A percentile compares a stretch with the other conserved stretches of the same genome.
These are phyloP conservation scores for Himalopsyche phryganea DNA, from an alignment of 1,140 invertebrate genomes.

Conservation along the genomic window DNA sequence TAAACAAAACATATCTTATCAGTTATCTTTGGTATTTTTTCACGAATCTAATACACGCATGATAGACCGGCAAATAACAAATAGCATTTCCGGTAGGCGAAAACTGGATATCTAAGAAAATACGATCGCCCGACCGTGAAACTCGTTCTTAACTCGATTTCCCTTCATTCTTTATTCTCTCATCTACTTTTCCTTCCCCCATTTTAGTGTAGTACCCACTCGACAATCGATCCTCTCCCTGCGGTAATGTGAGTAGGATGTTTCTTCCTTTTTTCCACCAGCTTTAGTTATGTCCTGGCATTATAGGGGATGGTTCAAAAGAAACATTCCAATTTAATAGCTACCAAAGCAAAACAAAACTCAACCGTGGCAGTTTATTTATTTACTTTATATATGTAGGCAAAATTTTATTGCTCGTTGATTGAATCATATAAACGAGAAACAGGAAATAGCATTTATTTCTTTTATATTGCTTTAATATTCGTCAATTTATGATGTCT, in stretches of 20 bases:
- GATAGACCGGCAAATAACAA: slow-evolving; percentile 6
- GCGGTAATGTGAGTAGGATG: slow-evolving; percentile 16
- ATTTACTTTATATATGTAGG: too few relatives aligned
- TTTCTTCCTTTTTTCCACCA: slow-evolving; percentile 4
- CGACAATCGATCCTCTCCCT: slow-evolving; percentile 28
- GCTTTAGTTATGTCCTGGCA: background rate
- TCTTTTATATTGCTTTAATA: too few relatives aligned
- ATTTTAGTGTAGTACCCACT: slow-evolving; percentile 23
- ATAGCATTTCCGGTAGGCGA: background rate
- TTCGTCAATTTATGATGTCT: too few relatives aligned
- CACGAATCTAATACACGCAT: background rate
- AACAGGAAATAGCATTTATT: too few relatives aligned
- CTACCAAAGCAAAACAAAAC: too few relatives aligned
- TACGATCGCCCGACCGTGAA: slow-evolving; percentile 23
- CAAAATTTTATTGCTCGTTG: too few relatives aligned
- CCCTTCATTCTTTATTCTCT: slow-evolving; percentile 8
- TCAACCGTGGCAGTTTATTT: too few relatives aligned
- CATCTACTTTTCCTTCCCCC: slow-evolving; percentile 22
- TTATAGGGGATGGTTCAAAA: too few relatives aligned
- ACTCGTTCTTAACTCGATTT: slow-evolving; percentile 31
- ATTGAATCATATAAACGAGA: too few relatives aligned
- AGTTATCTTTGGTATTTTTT: background rate
- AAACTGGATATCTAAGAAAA: slow-evolving; percentile 22
- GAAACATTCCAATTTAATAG: too few relatives aligned
- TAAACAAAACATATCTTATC: background rate